phyloP scores from a whole-genome alignment of 2,888 invertebrate species.

The Drosophila limbata region DNA sequence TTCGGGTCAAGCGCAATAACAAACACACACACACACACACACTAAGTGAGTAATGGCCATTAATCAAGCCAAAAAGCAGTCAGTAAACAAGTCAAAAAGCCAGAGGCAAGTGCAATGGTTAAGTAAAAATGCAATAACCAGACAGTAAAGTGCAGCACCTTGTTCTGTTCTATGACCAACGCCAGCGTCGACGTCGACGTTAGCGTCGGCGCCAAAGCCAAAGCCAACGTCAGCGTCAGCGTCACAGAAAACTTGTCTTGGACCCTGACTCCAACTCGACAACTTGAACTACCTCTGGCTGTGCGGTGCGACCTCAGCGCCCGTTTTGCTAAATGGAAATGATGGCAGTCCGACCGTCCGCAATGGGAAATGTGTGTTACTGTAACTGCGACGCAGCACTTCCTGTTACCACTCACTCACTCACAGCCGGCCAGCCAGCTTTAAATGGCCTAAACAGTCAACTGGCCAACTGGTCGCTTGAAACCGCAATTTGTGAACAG shows the following conservation, averaged over 20 bases:
- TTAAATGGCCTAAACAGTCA: slow-evolving; percentile 34
- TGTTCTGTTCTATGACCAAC: slow-evolving; percentile 35
- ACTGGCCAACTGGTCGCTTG: slow-evolving; percentile 10
- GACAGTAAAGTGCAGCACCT: slow-evolving; percentile 49
- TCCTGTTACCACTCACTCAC: slow-evolving; percentile 62
- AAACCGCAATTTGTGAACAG: slow-evolving; percentile 10
- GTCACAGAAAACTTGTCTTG: slow-evolving; percentile 70
- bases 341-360: slow-evolving; percentile 50
- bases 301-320: slow-evolving; percentile 58
- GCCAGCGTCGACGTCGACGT: slow-evolving; percentile 9
- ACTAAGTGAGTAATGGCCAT: slow-evolving; percentile 37
- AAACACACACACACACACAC: slow-evolving; percentile 26
- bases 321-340: slow-evolving; percentile 69
- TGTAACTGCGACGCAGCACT: slow-evolving; percentile 69
- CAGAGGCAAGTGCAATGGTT: slow-evolving; percentile 79
- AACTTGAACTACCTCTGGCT: slow-evolving; percentile 22
- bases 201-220: slow-evolving; percentile 5
- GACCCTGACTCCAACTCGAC: slow-evolving; percentile 44
- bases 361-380: slow-evolving; percentile 79
- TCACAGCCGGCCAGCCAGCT: slow-evolving; percentile 8
- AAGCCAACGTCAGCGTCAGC: slow-evolving; percentile 16
- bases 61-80: slow-evolving; percentile 65
- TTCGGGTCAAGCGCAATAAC: slow-evolving; percentile 73
- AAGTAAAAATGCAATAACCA: slow-evolving; percentile 48
- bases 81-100: slow-evolving; percentile 68